Evolutionary conservation across 2,888 invertebrate species (phyloP).

Genomic region (Troglohyphantes excavatus): DNA sequence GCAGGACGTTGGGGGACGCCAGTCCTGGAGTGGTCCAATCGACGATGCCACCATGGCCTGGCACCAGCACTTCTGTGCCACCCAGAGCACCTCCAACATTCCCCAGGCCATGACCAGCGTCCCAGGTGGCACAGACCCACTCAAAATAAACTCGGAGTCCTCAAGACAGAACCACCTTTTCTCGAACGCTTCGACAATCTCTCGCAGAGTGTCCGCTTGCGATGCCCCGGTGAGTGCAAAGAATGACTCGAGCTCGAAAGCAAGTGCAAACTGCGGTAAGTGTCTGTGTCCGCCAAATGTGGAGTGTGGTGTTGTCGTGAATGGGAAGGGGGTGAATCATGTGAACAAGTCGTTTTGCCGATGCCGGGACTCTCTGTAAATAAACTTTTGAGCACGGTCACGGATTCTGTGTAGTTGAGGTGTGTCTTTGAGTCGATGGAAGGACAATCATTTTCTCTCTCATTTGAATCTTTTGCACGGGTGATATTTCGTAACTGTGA

Average conservation of each 20-base stretch:
- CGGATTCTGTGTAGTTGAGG: slow-evolving; percentile 21
- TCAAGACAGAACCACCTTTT: neutral
- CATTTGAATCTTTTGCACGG: slow-evolving; percentile 62
- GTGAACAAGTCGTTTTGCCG: slow-evolving; percentile 27
- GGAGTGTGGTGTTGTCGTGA: neutral
- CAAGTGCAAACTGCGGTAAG: neutral
- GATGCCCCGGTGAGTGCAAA: neutral
- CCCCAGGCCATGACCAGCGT: slow-evolving; percentile 11
- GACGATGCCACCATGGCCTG: slow-evolving; percentile 31
- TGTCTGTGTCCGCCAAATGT: slow-evolving; percentile 40
- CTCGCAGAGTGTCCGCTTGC: slow-evolving; percentile 4
- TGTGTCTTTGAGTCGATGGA: slow-evolving; percentile 23
- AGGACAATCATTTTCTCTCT: slow-evolving; percentile 69
- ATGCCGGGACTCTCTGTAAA: slow-evolving; percentile 41
- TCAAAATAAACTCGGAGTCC: neutral
- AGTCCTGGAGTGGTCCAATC: slow-evolving; percentile 70
- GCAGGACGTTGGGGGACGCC: slow-evolving; percentile 54
- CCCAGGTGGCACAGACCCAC: neutral
- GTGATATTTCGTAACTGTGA: slow-evolving; percentile 68
- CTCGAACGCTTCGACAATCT: neutral
- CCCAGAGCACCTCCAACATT: slow-evolving; percentile 72
- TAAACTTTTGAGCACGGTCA: neutral
- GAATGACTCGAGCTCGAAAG: neutral
- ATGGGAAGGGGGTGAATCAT: slow-evolving; percentile 2
- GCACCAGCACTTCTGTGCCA: slow-evolving; percentile 55